Percentiles rank a stretch among this genome's conserved stretches.
phyloP scores from a whole-genome alignment of 2,113 vertebrate species.

The Cyanoramphus novaezelandiae region DNA sequence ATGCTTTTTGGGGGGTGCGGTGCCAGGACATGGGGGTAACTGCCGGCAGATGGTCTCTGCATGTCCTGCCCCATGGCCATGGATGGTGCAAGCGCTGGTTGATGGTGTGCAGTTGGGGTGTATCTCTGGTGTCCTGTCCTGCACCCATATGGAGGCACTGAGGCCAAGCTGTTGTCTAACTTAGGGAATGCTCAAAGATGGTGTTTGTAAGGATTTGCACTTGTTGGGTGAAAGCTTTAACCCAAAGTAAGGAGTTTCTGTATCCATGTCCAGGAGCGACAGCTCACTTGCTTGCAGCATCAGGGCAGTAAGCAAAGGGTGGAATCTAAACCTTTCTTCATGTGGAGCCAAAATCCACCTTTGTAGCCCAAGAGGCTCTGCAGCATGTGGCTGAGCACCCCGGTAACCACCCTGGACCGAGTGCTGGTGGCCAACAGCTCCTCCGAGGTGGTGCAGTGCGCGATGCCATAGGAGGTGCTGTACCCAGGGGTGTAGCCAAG shows the following conservation, averaged over 20 bases:
- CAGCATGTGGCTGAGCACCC: accelerated
- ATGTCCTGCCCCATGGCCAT: accelerated
- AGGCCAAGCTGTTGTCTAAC: not conserved
- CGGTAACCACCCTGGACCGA: accelerated
- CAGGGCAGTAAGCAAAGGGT: accelerated
- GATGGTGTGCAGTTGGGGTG: accelerated
- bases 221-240: not conserved
- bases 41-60: not conserved
- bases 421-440: accelerated
- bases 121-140: not conserved
- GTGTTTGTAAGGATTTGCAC: not conserved
- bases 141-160: accelerated
- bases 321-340: not conserved
- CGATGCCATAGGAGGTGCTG: not conserved
- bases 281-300: accelerated
- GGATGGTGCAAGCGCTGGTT: accelerated
- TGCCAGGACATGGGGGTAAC: accelerated
- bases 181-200: not conserved
- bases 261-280: not conserved
- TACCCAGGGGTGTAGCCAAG: not conserved
- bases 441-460: accelerated
- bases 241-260: accelerated
- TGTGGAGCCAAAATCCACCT: not conserved
- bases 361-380: not conserved
- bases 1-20: not conserved